Evolutionary conservation across 2,888 invertebrate species (phyloP).

Genomic region (Escarpia spicata): DNA sequence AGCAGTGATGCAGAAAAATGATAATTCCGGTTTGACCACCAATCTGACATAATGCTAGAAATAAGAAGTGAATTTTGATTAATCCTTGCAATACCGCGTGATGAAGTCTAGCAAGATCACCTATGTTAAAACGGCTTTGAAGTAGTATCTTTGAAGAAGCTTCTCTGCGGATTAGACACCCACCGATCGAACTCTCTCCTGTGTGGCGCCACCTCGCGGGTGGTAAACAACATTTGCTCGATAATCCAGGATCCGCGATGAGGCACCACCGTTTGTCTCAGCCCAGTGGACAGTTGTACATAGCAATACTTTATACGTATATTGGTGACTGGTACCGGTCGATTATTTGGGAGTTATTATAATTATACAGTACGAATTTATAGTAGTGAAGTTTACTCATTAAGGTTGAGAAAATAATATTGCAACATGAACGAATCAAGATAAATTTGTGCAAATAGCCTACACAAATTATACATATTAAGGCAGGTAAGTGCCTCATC

Average conservation of each 20-base stretch:
- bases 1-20: too few species aligned
- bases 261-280: neutral
- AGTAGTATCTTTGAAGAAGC: neutral
- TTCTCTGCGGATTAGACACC: neutral
- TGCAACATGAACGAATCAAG: too few species aligned
- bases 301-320: too few species aligned
- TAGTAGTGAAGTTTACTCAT: too few species aligned
- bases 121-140: neutral
- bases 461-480: too few species aligned
- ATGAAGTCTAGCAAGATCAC: neutral
- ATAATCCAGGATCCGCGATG: neutral
- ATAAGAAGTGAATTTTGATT: neutral
- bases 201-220: neutral
- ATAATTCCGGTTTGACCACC: neutral
- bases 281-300: too few species aligned
- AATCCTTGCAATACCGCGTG: neutral
- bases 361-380: too few species aligned
- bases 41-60: neutral
- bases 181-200: neutral
- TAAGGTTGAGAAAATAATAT: too few species aligned
- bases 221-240: neutral
- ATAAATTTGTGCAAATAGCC: too few species aligned
- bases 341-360: too few species aligned
- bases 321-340: too few species aligned
- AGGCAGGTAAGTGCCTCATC: too few species aligned